Evolutionary conservation across 2,113 vertebrate species (phyloP).

Genomic region (Setophaga petechia): DNA sequence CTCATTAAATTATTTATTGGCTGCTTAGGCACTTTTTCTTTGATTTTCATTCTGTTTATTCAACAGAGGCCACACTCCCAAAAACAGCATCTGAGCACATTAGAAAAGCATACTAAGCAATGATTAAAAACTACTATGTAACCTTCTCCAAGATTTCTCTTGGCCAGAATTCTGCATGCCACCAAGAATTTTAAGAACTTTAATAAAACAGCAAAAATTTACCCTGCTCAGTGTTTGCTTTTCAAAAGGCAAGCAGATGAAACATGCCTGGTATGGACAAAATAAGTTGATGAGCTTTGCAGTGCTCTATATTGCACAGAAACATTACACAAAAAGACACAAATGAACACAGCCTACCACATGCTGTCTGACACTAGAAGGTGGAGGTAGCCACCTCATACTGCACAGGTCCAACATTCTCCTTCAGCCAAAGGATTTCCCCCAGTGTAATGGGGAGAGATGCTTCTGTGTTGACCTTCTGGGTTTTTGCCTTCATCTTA

Average conservation of each 20-base stretch:
- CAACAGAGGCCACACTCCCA: background rate
- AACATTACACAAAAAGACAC: background rate
- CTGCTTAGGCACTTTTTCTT: background rate
- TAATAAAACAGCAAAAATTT: background rate
- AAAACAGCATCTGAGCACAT: background rate
- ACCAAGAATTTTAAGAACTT: background rate
- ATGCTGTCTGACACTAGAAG: background rate
- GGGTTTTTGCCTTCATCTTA: background rate
- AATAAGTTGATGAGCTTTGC: background rate
- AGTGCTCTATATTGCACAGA: background rate
- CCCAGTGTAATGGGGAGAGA: rapidly evolving
- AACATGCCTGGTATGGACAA: background rate
- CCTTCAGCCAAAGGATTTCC: background rate
- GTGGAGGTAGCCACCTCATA: background rate
- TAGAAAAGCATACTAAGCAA: background rate
- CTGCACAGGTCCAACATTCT: background rate
- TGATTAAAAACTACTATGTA: background rate
- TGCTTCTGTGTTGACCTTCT: background rate
- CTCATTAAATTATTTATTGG: background rate
- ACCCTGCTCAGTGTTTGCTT: background rate
- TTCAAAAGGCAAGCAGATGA: background rate
- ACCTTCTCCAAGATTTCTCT: background rate
- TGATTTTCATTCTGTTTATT: background rate
- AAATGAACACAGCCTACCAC: background rate
- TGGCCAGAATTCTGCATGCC: background rate